phyloP scores from a whole-genome alignment of 2,797 vertebrate genomes.

The Podarcis siculus region DNA sequence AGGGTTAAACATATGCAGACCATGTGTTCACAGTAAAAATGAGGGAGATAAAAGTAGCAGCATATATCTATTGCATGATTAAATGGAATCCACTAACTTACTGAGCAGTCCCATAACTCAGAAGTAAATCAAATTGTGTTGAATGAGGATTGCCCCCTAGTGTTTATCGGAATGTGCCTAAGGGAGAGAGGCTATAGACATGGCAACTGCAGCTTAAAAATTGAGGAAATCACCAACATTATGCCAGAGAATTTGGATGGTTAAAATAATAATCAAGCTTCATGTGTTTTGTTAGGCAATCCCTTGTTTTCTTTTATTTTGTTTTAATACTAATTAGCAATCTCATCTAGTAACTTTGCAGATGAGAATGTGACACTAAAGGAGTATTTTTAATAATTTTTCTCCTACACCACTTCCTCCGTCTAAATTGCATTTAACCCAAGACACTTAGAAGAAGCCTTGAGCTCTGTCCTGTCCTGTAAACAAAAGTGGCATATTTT shows the following conservation, averaged over 20 bases:
- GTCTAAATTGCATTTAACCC: background rate
- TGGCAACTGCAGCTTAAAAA: background rate
- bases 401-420: background rate
- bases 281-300: background rate
- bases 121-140: background rate
- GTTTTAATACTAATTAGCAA: too few species aligned
- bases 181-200: background rate
- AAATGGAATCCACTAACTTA: background rate
- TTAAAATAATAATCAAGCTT: background rate
- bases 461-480: rapidly evolving
- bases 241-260: background rate
- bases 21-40: background rate
- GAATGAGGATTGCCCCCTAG: background rate
- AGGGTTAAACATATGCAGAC: background rate
- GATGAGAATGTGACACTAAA: background rate
- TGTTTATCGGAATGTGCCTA: background rate
- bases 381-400: background rate
- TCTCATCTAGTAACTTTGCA: background rate
- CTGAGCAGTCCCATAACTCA: background rate
- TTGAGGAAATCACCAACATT: background rate
- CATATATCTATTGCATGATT: background rate
- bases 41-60: background rate
- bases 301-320: background rate
- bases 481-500: constrained; percentile 45
- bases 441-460: constrained; percentile 14